Conservation (phyloP, 2,113 vertebrate species). For the Oophaga pumilio region DNA sequence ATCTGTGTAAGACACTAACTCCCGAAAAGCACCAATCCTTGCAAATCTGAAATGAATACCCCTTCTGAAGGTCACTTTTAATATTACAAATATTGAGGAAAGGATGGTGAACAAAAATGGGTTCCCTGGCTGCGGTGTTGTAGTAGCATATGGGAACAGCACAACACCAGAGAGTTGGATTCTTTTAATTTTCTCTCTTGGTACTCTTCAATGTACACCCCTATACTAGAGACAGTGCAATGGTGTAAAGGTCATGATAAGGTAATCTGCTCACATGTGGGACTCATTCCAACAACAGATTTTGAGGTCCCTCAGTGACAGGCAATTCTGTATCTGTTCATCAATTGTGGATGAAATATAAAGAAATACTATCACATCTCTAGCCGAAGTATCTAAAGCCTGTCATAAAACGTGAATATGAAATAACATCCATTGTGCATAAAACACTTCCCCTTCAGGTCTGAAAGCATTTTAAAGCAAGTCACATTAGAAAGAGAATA, state of each 20-base stretch:
- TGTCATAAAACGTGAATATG: not conserved
- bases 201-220: no score
- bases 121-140: no score
- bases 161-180: no score
- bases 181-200: no score
- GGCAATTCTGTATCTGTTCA: not conserved
- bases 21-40: no score
- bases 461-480: conserved; percentile 4
- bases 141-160: no score
- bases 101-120: no score
- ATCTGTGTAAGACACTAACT: not conserved
- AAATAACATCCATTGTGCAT: not conserved
- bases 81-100: no score
- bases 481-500: conserved; percentile 10
- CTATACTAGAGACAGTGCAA: no score
- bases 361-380: not conserved
- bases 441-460: not conserved
- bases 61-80: no score
- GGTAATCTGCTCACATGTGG: not conserved
- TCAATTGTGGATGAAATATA: not conserved
- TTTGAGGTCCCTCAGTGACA: not conserved
- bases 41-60: no score
- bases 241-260: no score
- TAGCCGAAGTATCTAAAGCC: not conserved
- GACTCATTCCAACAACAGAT: not conserved